Conservation (phyloP, 2,888 invertebrate genomes). For the Metopia argyrocephala region DNA sequence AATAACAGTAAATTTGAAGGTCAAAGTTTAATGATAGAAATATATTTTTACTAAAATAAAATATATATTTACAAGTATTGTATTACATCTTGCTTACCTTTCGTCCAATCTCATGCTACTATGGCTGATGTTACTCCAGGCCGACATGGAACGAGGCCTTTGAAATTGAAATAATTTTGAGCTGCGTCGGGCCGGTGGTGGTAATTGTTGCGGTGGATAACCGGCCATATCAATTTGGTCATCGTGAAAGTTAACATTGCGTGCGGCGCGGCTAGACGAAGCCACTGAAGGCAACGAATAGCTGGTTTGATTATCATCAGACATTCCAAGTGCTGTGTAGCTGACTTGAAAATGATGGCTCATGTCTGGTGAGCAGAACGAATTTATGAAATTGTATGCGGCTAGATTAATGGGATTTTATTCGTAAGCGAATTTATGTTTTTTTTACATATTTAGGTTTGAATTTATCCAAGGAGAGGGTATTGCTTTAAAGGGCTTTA, state of each 20-base stretch:
- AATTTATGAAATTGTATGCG: background rate
- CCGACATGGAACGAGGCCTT: slow-evolving; percentile 88
- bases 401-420: background rate
- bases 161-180: slow-evolving; percentile 77
- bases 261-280: slow-evolving; percentile 71
- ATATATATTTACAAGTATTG: too few species aligned
- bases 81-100: slow-evolving; percentile 72
- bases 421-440: background rate
- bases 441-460: background rate
- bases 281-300: slow-evolving; percentile 76
- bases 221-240: slow-evolving; percentile 72
- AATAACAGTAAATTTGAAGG: background rate
- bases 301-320: slow-evolving; percentile 78
- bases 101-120: slow-evolving; percentile 87
- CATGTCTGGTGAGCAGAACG: slow-evolving; percentile 70
- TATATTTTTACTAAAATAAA: too few species aligned
- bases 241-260: slow-evolving; percentile 78
- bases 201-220: slow-evolving; percentile 71
- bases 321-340: slow-evolving; percentile 79
- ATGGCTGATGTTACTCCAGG: slow-evolving; percentile 92
- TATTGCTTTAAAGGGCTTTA: background rate
- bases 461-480: background rate
- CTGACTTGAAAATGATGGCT: slow-evolving; percentile 78
- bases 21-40: background rate
- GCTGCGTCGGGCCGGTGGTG: slow-evolving; percentile 74